Evolutionary conservation across 2,113 vertebrate species (phyloP).

Genomic region (Anseranas semipalmata): DNA sequence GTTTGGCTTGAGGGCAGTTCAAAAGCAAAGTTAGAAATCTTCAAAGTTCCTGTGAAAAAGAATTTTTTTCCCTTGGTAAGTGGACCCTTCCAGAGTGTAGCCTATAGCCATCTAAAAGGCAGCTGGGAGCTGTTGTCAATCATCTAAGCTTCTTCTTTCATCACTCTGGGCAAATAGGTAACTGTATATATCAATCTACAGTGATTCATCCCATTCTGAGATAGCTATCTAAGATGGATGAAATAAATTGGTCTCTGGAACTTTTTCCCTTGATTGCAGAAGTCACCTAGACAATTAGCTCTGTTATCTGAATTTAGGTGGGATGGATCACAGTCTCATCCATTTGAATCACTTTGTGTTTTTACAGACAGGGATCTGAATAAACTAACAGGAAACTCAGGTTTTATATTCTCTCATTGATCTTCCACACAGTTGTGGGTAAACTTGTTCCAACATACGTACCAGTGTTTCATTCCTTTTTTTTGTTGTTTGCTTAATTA

Average conservation of each 20-base stretch:
- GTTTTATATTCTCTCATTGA: neutral
- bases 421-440: neutral
- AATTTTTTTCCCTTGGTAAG: neutral
- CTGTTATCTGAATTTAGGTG: neutral
- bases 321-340: neutral
- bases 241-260: neutral
- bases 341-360: fast-evolving
- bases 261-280: neutral
- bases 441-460: neutral
- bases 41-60: neutral
- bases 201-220: neutral
- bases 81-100: neutral
- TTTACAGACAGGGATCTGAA: neutral
- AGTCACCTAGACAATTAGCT: neutral
- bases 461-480: neutral
- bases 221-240: neutral
- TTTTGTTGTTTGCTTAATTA: neutral
- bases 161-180: neutral
- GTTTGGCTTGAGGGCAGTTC: neutral
- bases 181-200: neutral
- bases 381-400: neutral
- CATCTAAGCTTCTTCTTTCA: neutral
- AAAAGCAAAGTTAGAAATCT: neutral
- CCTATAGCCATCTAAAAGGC: neutral
- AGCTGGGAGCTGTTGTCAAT: neutral